Evolutionary conservation across 2,888 invertebrate species (phyloP), one percentile per base, ranked within the genome.

Genomic region (Automeris io): DNA sequence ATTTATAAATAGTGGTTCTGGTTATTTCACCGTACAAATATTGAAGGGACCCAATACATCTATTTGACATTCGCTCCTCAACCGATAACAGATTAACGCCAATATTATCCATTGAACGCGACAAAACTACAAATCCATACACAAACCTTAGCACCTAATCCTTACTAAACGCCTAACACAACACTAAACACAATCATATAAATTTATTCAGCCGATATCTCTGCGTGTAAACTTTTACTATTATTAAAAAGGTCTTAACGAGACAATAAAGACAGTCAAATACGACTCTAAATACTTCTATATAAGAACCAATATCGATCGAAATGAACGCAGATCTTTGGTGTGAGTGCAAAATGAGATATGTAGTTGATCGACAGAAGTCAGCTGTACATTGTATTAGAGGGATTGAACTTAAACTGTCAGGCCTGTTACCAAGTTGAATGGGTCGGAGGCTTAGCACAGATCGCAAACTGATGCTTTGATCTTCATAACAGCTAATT

Each of bases 401-500:
- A 64, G 61, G 64, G 70, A 67, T 75, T 59, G 59, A 78, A 77
- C 73, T 79, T 74, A 70, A 78, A 73, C 73, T 77, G 80, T 74
- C 73, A 72, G 66, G 46, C 64, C 73, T 64, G 73, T 76, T 70
- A 67, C 65, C 52, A 67, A 73, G 63, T 74, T 70, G 69, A 70
- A 67, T 70, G 54, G 70, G 58, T 62, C 51, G 54, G 51, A 50
- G 71, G 70, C 71, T 79, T 74, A 70, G 60, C 64, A 51, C 55
- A 60, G 66, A 70, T 76, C 61, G 57, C 59, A 63, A 74, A 70
- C 71, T 66, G 61, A 54, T 57, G 61, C 78, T 81, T 81, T 79
- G 80, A 82, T 83, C 78, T 75, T 74, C 66, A 73, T 70, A 72
- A 74, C 70, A 67, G 71, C 74, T 79, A 77, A 80, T 80, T 80